Conservation (phyloP, 53 echinoderm and acorn worm species). For the Holothuria leucospilota region DNA sequence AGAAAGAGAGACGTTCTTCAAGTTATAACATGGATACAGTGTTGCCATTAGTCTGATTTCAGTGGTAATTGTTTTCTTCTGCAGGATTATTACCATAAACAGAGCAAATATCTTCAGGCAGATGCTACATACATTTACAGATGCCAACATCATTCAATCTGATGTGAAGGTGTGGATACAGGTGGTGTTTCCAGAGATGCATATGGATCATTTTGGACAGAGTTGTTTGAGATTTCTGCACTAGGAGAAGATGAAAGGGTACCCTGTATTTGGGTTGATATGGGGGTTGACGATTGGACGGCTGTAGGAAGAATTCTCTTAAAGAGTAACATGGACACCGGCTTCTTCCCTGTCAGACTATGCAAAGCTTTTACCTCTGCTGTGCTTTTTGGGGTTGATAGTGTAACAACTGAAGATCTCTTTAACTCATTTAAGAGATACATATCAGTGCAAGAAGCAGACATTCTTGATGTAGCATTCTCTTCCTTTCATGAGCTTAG, state of each 20-base stretch:
- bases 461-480: neutral
- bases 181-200: neutral
- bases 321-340: neutral
- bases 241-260: neutral
- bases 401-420: neutral
- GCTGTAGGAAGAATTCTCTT: constrained; percentile 5
- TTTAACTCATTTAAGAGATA: neutral
- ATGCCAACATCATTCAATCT: neutral
- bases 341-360: neutral
- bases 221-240: neutral
- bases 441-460: neutral
- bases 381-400: constrained; percentile 8
- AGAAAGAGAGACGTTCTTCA: no score
- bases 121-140: neutral
- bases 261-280: neutral
- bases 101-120: neutral
- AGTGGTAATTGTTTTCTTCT: neutral
- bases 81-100: neutral
- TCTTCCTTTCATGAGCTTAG: neutral
- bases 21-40: no score
- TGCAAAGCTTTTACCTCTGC: neutral
- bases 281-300: neutral
- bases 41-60: no score
- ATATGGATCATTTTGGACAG: neutral
- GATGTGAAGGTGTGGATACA: neutral